Percentiles rank a stretch among this genome's conserved stretches.
Evolutionary conservation across 2,797 vertebrate genomes (phyloP).

Genomic region (Cossypha heuglini): DNA sequence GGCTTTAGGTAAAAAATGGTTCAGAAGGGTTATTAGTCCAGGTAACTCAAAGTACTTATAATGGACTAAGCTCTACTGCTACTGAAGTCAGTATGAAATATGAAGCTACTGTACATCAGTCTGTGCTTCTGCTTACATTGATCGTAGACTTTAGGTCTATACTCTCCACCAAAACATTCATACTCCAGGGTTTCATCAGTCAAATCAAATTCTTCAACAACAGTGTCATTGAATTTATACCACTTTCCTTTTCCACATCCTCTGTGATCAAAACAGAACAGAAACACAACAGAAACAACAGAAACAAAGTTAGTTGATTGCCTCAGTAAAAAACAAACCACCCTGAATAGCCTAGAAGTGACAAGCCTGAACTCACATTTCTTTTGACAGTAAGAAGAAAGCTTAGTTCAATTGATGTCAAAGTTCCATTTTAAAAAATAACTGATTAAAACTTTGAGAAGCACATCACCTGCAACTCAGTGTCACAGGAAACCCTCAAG

Average conservation of each 20-base stretch:
- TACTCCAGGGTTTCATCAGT: constrained; percentile 96
- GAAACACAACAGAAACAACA: neutral
- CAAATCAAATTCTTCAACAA: constrained; percentile 97
- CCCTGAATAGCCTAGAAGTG: neutral
- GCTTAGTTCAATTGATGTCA: neutral
- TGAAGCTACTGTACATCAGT: neutral
- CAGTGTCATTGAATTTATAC: constrained; percentile 98
- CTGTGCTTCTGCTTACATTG: constrained; percentile 85
- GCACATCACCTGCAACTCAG: neutral
- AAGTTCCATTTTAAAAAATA: neutral
- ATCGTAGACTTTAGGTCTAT: constrained; percentile 97
- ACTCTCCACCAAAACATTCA: constrained; percentile 98
- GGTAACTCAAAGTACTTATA: neutral
- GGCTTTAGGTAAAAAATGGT: neutral
- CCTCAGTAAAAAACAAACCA: neutral
- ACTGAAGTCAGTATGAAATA: neutral
- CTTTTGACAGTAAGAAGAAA: neutral
- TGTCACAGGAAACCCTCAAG: neutral
- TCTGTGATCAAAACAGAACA: constrained; percentile 69
- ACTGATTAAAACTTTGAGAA: neutral
- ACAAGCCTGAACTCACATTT: neutral
- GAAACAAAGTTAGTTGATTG: neutral
- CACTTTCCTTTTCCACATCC: constrained; percentile 90
- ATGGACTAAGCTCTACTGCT: neutral
- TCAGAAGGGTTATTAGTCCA: neutral